Conservation (phyloP, 2,888 invertebrate genomes). For the Iphiclides podalirius region DNA sequence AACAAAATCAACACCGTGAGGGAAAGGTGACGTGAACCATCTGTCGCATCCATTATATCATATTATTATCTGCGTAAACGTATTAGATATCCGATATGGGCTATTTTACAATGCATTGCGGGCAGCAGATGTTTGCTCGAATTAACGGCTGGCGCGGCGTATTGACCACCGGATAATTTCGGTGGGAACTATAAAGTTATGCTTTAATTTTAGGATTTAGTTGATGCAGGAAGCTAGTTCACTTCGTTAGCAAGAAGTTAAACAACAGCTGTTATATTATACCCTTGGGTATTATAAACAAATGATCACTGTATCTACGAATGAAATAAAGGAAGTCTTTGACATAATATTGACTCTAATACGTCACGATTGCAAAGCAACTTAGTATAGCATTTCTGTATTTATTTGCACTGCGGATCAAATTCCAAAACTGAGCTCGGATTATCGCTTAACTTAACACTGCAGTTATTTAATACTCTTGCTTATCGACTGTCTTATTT, state of each 20-base stretch:
- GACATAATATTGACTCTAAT: no score
- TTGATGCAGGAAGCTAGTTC: no score
- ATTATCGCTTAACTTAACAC: background rate
- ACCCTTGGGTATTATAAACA: no score
- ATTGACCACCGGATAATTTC: constrained; percentile 16
- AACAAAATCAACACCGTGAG: background rate
- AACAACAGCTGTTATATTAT: no score
- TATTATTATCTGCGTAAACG: constrained; percentile 11
- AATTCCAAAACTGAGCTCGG: no score
- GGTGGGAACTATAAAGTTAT: constrained; percentile 11
- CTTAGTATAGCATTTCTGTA: no score
- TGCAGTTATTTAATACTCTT: background rate
- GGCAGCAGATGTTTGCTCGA: constrained; percentile 12
- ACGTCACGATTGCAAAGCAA: no score
- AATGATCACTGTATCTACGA: no score
- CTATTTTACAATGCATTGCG: constrained; percentile 7
- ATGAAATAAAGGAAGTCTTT: no score
- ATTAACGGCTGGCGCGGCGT: constrained; percentile 2
- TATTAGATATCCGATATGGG: constrained; percentile 13
- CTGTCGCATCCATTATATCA: constrained; percentile 10
- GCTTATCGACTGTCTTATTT: constrained; percentile 30
- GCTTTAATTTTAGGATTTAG: constrained; percentile 8
- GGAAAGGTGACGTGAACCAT: constrained; percentile 7
- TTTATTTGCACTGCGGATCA: no score
- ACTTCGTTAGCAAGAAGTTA: no score